phyloP scores from a whole-genome alignment of 2,797 vertebrate species.

The Knipowitschia caucasica region DNA sequence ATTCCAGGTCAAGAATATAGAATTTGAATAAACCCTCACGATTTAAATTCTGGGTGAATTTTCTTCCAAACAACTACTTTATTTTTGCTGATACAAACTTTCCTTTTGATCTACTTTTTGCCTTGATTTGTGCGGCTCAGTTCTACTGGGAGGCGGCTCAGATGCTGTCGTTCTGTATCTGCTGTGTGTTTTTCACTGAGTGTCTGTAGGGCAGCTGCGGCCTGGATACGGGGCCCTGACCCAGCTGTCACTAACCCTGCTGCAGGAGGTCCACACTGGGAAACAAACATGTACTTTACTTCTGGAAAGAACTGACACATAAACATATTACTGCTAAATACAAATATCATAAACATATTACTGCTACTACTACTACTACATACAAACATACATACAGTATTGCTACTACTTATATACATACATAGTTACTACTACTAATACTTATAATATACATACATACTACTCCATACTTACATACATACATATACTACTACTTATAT shows the following conservation, averaged over 20 bases:
- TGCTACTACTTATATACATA: too few relatives aligned
- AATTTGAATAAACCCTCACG: slow-evolving; percentile 1
- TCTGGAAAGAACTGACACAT: slow-evolving; percentile 56
- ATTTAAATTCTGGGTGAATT: not conserved
- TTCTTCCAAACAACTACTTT: slow-evolving; percentile 15
- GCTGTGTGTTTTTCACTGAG: slow-evolving; percentile 29
- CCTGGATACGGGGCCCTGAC: slow-evolving; percentile 78
- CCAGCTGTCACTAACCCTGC: slow-evolving; percentile 78
- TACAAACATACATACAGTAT: too few relatives aligned
- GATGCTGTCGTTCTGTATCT: slow-evolving; percentile 60
- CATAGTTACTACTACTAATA: too few relatives aligned
- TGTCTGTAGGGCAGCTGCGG: slow-evolving; percentile 79
- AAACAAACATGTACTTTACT: slow-evolving; percentile 57
- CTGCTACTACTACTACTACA: not conserved
- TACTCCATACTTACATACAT: too few relatives aligned
- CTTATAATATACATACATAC: too few relatives aligned
- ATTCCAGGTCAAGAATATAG: too few relatives aligned
- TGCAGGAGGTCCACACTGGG: slow-evolving; percentile 55
- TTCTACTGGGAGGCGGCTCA: slow-evolving; percentile 52
- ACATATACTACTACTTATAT: too few relatives aligned
- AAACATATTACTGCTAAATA: slow-evolving; percentile 42
- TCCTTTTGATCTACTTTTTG: slow-evolving; percentile 29
- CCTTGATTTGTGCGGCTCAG: slow-evolving; percentile 28
- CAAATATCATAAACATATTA: not conserved
- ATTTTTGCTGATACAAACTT: slow-evolving; percentile 26